Percentiles rank a stretch among this genome's conserved stretches.
Evolutionary conservation across 2,888 invertebrate genomes (phyloP).

Genomic region (Drosophila melanosoma): DNA sequence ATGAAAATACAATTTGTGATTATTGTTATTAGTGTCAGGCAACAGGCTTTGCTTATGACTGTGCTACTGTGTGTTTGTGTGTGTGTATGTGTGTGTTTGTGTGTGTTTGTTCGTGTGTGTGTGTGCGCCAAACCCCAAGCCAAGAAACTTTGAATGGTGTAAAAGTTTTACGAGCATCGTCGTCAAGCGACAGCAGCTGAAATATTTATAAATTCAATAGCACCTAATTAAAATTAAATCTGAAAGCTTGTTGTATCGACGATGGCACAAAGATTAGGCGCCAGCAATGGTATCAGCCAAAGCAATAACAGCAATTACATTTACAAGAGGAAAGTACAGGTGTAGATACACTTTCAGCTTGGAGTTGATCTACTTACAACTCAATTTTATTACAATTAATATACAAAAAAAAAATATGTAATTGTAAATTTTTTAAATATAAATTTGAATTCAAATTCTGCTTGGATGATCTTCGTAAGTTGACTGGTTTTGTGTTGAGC

Average conservation of each 20-base stretch:
- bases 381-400: not conserved
- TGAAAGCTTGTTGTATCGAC: constrained; percentile 76
- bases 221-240: constrained; percentile 81
- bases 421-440: not conserved
- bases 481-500: not conserved
- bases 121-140: not conserved
- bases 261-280: constrained; percentile 54
- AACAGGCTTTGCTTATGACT: constrained; percentile 44
- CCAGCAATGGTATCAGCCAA: constrained; percentile 27
- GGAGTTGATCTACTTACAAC: not conserved
- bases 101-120: no score
- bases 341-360: not conserved
- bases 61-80: not conserved
- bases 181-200: constrained; percentile 68
- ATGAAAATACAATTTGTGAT: constrained; percentile 83
- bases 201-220: constrained; percentile 81
- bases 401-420: not conserved
- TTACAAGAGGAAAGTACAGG: constrained; percentile 28
- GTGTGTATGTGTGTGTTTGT: not conserved
- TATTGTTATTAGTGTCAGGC: constrained; percentile 81
- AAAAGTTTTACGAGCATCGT: constrained; percentile 69
- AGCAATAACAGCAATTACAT: constrained; percentile 35
- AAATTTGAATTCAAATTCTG: not conserved
- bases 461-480: not conserved
- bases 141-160: constrained; percentile 66